Evolutionary conservation across 2,113 vertebrate species (phyloP).

Genomic region (Malurus alboscapulatus): DNA sequence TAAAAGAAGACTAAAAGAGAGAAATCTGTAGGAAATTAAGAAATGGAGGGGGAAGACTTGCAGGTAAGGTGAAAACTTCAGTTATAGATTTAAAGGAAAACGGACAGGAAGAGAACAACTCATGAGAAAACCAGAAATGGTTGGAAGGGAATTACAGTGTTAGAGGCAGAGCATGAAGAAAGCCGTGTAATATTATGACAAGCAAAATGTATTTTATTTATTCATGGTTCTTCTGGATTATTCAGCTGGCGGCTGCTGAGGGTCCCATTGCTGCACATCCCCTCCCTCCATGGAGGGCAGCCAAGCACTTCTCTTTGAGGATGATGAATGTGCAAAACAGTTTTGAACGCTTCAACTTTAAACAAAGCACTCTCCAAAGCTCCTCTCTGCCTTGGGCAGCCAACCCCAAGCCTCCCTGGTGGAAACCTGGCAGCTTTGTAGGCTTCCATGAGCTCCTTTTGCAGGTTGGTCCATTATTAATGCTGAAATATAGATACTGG

Average conservation of each 20-base stretch:
- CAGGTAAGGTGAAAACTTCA: neutral
- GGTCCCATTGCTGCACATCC: neutral
- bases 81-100: neutral
- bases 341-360: neutral
- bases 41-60: neutral
- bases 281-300: neutral
- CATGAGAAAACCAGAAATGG: neutral
- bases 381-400: neutral
- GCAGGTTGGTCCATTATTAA: neutral
- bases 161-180: neutral
- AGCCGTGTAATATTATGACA: neutral
- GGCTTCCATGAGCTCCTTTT: neutral
- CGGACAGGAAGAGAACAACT: neutral
- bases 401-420: neutral
- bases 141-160: neutral
- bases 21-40: neutral
- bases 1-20: neutral
- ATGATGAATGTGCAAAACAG: neutral
- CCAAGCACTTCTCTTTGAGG: slow-evolving; percentile 30
- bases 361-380: neutral
- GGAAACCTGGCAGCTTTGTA: neutral
- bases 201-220: slow-evolving; percentile 29
- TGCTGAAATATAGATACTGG: neutral
- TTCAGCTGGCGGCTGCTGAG: neutral
- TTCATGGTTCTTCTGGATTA: slow-evolving; percentile 24